A percentile compares a stretch with the other conserved stretches of the same genome.
Conservation (phyloP, 53 echinoderm and acorn worm species). For the Paracentrotus lividus region DNA sequence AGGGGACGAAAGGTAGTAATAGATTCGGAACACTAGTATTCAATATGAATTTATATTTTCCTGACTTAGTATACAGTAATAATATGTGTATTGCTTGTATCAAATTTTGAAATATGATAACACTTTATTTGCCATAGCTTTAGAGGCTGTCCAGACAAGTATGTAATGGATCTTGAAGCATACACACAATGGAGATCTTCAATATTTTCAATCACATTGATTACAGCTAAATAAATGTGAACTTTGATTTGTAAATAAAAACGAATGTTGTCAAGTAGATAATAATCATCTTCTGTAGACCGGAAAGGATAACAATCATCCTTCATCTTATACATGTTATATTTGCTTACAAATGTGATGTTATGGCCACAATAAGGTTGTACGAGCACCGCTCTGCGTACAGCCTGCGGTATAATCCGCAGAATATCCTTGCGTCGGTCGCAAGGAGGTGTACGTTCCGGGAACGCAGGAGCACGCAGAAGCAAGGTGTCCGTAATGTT, state of each 20-base stretch:
- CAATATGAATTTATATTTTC: no score
- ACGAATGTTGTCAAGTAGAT: background rate
- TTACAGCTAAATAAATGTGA: background rate
- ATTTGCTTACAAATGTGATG: background rate
- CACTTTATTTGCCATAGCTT: background rate
- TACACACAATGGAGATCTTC: background rate
- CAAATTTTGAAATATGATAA: background rate
- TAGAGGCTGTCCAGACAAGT: background rate
- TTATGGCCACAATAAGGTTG: no score
- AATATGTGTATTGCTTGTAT: no score
- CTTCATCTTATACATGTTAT: background rate
- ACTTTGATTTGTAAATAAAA: constrained; percentile 22
- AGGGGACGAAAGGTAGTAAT: no score
- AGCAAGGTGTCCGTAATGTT: no score
- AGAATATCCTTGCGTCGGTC: no score
- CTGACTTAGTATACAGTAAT: no score
- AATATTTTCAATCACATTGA: background rate
- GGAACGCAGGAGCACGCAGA: no score
- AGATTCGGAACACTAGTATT: no score
- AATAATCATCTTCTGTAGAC: background rate
- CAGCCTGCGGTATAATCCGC: no score
- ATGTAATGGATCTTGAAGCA: background rate
- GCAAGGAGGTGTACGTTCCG: no score
- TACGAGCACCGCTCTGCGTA: no score
- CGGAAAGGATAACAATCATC: background rate